phyloP scores from a whole-genome alignment of 2,113 vertebrate genomes.

The Collichthys lucidus region DNA sequence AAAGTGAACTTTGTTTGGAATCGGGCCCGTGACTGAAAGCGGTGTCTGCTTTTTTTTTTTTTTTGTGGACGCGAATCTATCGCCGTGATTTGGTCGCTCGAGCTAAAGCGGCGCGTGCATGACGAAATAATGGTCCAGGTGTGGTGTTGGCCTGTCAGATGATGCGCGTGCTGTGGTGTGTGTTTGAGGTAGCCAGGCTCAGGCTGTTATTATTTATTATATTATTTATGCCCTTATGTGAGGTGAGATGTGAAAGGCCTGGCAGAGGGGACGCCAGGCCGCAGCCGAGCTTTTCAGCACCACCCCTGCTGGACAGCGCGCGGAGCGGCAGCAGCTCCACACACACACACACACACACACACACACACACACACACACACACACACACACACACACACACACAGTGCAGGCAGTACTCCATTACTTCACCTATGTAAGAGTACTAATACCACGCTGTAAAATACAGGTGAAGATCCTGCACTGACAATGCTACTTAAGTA shows the following conservation, averaged over 20 bases:
- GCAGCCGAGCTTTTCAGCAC: slow-evolving; percentile 73
- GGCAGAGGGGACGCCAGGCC: slow-evolving; percentile 43
- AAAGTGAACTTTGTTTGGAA: slow-evolving; percentile 31
- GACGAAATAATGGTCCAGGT: background rate
- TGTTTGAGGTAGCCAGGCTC: background rate
- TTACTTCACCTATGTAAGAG: background rate
- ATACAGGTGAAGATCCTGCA: background rate
- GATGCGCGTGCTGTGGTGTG: background rate
- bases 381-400: background rate
- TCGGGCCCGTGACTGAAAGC: slow-evolving; percentile 37
- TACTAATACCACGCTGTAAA: background rate
- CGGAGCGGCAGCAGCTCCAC: slow-evolving; percentile 27
- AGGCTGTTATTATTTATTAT: background rate
- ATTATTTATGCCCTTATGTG: background rate
- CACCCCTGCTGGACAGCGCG: slow-evolving; percentile 78
- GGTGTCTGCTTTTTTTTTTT: background rate
- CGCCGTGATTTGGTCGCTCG: slow-evolving; percentile 62
- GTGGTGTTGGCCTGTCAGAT: background rate
- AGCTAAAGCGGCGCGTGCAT: background rate
- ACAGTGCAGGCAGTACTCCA: too few relatives aligned
- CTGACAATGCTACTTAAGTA: background rate
- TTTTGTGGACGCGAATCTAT: background rate
- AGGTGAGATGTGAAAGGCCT: slow-evolving; percentile 31
- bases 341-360: background rate
- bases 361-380: background rate